These are phyloP conservation scores for Laticauda colubrina DNA, from an alignment of 2,113 vertebrate genomes.

Conservation along the genomic window DNA sequence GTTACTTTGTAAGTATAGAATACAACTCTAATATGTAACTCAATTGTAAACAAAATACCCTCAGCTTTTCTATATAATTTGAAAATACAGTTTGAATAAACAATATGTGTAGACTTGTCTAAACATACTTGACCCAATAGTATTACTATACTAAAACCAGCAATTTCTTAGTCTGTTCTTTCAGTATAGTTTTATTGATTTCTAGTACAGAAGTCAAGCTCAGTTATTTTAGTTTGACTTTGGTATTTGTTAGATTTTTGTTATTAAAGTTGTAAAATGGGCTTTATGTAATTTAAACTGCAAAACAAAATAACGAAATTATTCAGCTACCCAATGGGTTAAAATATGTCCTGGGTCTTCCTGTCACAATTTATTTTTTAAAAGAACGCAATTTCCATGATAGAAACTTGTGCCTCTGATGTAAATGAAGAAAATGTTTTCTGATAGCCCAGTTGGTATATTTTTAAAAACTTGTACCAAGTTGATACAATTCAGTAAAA, in stretches of 20 bases:
- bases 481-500: neutral
- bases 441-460: neutral
- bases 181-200: neutral
- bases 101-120: neutral
- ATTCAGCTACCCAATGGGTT: neutral
- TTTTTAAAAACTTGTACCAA: neutral
- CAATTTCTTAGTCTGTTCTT: slow-evolving; percentile 14
- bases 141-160: neutral
- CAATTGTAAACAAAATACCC: neutral
- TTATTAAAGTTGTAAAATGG: neutral
- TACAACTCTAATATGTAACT: slow-evolving; percentile 1
- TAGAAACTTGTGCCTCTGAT: neutral
- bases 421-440: neutral
- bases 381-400: neutral
- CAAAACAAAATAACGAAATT: neutral
- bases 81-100: slow-evolving; percentile 15
- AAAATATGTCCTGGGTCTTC: neutral
- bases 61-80: slow-evolving; percentile 5
- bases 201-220: neutral
- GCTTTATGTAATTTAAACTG: neutral
- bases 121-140: neutral
- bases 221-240: neutral
- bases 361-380: neutral
- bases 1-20: slow-evolving; percentile 7
- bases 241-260: neutral